Base-by-base conservation (phyloP, 2,113 vertebrate species). In the Scatophagus argus region DNA sequence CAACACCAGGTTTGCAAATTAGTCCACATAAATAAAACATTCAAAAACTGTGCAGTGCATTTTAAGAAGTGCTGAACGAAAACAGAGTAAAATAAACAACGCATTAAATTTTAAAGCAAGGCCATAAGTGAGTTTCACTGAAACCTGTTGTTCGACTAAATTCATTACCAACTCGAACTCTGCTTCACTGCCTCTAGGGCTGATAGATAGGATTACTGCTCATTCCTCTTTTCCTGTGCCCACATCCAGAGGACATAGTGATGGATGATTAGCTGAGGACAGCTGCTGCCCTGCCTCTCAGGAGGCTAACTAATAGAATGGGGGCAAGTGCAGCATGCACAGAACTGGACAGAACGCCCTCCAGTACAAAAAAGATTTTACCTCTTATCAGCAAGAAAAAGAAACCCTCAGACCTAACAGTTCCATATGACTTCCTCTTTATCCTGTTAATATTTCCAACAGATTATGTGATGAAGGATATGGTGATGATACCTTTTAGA, bases 241-340 rank as follows among this genome's bases (percentile, higher is more conserved):
- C 64, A 79, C 82, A 87, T 66, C 74, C 77, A 74, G 68, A 76
- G 74, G 84, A 85, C 82, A 82, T 2, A 52, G 77, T 87, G 88
- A 91, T 88, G 86, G 79, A 91, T 76, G 88, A 83, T 81, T 81
- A 81, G 77, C 74, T 51, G 82, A 77, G 79, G 84, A 85, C 81
- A 79, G 72, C 75, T 87, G 83, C 78, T 65, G 79, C 84, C 77
- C 74, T 83, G 59, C 77, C 77, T 82, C 85, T 70, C 73, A 79
- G 85, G 85, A 76, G 77, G 71, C 77, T 56, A 70, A 71, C 79
- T 74, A 80, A 85, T 84, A 82, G 73, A 87, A 74, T 21, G 38
- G 72, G 80, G 78, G 75, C 78, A 87, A 85, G 74, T 44, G 63
- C 62, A 60, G 54, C n/a, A 25, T 59, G 64, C 12, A 21, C 61